Evolutionary conservation across 2,797 vertebrate genomes (phyloP).

Genomic region (Amniataba percoides): DNA sequence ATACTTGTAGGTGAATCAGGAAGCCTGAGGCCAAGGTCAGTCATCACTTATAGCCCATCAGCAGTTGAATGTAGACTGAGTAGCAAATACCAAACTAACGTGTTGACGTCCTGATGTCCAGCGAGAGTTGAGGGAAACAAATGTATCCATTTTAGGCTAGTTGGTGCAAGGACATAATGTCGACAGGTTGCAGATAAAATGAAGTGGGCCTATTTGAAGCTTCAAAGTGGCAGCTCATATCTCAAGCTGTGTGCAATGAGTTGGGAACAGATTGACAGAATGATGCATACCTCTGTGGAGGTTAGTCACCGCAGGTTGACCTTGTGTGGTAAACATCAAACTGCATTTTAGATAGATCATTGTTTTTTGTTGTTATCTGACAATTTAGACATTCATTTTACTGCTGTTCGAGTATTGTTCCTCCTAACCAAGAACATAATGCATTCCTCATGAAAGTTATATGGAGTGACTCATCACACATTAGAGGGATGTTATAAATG

Average conservation of each 20-base stretch:
- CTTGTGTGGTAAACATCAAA: constrained; percentile 32
- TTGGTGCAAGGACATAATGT: constrained; percentile 53
- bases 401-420: neutral
- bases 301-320: constrained; percentile 42
- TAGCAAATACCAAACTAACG: constrained; percentile 31
- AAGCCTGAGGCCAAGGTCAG: constrained; percentile 13
- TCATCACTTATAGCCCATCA: constrained; percentile 30
- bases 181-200: constrained; percentile 78
- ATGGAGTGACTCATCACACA: neutral
- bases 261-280: constrained; percentile 61
- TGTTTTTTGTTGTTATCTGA: neutral
- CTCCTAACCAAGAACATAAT: neutral
- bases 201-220: constrained; percentile 78
- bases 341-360: neutral
- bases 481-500: neutral
- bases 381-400: neutral
- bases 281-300: constrained; percentile 58
- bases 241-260: constrained; percentile 66
- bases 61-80: constrained; percentile 25
- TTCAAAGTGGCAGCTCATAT: constrained; percentile 72
- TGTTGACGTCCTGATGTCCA: constrained; percentile 33
- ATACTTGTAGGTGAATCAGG: constrained; percentile 3
- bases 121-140: constrained; percentile 39
- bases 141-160: constrained; percentile 56
- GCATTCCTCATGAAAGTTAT: neutral